Conservation (phyloP, 1,140 invertebrate genomes). For the Hesperophylax magnus region DNA sequence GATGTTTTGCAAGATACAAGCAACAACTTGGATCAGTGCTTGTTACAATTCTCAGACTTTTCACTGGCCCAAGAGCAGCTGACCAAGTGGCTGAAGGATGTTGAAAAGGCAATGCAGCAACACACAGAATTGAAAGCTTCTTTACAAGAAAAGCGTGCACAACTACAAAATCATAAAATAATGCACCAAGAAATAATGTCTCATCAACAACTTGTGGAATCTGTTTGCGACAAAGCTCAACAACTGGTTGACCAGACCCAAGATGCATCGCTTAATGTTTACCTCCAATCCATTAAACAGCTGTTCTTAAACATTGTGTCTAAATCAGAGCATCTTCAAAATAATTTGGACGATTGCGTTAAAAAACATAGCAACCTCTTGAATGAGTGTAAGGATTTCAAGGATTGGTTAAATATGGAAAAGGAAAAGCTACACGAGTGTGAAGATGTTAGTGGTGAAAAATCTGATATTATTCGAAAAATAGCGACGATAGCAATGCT, state of each 20-base stretch:
- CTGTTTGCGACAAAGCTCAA: constrained; percentile 93
- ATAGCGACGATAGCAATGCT: constrained; percentile 79
- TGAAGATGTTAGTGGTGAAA: constrained; percentile 86
- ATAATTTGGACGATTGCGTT: constrained; percentile 88
- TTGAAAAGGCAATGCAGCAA: constrained; percentile 91
- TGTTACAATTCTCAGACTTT: constrained; percentile 92
- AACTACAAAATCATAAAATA: constrained; percentile 94
- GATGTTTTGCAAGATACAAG: constrained; percentile 85
- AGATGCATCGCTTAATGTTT: constrained; percentile 87
- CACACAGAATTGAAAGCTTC: constrained; percentile 93
- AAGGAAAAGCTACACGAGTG: constrained; percentile 83
- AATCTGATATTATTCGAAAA: constrained; percentile 82
- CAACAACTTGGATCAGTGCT: constrained; percentile 89
- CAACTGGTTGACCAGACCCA: constrained; percentile 91
- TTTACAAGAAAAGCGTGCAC: constrained; percentile 93
- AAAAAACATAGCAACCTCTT: constrained; percentile 88
- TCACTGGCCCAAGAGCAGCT: constrained; percentile 90
- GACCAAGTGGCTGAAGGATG: constrained; percentile 92
- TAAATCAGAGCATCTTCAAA: constrained; percentile 88
- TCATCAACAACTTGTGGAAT: constrained; percentile 90
- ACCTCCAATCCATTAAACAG: constrained; percentile 90
- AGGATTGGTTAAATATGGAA: constrained; percentile 85
- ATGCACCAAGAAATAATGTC: constrained; percentile 96
- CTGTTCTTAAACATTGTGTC: constrained; percentile 90
- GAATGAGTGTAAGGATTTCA: constrained; percentile 79